Percentiles rank a stretch among this genome's conserved stretches.
Conservation (phyloP, 1,140 invertebrate genomes). For the Meloidogyne hapla region DNA sequence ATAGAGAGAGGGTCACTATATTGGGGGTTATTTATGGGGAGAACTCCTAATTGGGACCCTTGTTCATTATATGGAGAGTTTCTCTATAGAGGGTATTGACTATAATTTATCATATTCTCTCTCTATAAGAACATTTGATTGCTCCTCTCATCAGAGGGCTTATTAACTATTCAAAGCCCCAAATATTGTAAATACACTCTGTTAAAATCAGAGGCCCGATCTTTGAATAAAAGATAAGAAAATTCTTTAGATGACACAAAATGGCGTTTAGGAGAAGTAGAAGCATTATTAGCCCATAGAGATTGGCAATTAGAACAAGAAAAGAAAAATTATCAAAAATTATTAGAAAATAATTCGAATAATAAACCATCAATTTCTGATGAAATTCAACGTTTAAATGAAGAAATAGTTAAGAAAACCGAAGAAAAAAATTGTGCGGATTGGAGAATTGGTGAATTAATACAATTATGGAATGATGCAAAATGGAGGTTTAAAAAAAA, state of each 20-base stretch:
- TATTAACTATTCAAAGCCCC: no score
- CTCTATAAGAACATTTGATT: no score
- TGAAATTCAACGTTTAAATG: slow-evolving; percentile 34
- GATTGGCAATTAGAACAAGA: slow-evolving; percentile 36
- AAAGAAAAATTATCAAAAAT: background rate
- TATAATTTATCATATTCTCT: no score
- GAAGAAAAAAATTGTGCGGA: slow-evolving; percentile 32
- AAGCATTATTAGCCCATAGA: slow-evolving; percentile 29
- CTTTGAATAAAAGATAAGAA: no score
- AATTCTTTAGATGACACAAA: slow-evolving; percentile 11
- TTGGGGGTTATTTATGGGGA: no score
- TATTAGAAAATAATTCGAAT: background rate
- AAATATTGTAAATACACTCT: no score
- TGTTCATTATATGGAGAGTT: no score
- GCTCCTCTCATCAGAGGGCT: no score
- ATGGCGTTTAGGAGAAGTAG: slow-evolving; percentile 36
- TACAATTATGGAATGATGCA: slow-evolving; percentile 51
- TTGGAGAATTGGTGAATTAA: slow-evolving; percentile 40
- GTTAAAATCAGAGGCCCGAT: no score
- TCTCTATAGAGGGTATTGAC: no score
- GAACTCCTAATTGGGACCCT: no score
- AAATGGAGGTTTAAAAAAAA: slow-evolving; percentile 42
- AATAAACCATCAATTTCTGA: slow-evolving; percentile 21
- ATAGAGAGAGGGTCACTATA: no score
- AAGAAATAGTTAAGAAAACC: slow-evolving; percentile 23